Base-by-base conservation (phyloP, 1,140 invertebrate genomes). In the Diorhabda elongata region DNA sequence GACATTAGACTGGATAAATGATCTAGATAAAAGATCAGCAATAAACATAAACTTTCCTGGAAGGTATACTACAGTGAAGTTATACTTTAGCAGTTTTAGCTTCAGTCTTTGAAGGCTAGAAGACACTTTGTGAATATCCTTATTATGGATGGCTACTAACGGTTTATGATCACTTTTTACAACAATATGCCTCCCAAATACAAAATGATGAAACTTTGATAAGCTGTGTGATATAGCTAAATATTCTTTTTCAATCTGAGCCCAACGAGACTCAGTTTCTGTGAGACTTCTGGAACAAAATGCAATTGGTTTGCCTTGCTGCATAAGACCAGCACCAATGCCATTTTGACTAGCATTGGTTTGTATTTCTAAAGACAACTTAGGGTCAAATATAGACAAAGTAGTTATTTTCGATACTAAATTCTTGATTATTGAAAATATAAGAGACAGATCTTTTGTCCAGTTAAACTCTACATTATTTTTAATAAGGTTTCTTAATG, bases 241-340 rank as follows among this genome's bases (percentile, higher is more conserved):
- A 5, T 43, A 67, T 42, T 61, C 42, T 57, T 61, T 57, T 4
- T 59, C 62, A 57, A 70, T 66, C 44, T 63, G 52, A 8, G 43
- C 58, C 52, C 64, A 70, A 11, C 61, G 3, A 61, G 42, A 5
- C 44, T 66, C 4, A 56, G 44, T 26, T 64, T 66, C 8, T 7
- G 43, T 44, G 9, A 69, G 4, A 62, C 56, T 4, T 64, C 5
- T 5, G 5, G 8, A 52, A 6, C 45, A 52, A 9, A 52, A 52
- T 52, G 45, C 45, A 6, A 52, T 2, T 56, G 66, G 58, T 44
- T 60, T 42, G 26, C 66, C 58, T 52, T 70, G 26, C 65, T 67
- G 70, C 42, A 71, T 43, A 26, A 73, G 44, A 58, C 67, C 69
- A 58, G 59, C 64, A 11, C 72, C 69, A 42, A 71, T 11, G 9